Evolutionary conservation across 2,888 invertebrate species (phyloP), one percentile per base, ranked within the genome.

Genomic region (Chydorus sphaericus): DNA sequence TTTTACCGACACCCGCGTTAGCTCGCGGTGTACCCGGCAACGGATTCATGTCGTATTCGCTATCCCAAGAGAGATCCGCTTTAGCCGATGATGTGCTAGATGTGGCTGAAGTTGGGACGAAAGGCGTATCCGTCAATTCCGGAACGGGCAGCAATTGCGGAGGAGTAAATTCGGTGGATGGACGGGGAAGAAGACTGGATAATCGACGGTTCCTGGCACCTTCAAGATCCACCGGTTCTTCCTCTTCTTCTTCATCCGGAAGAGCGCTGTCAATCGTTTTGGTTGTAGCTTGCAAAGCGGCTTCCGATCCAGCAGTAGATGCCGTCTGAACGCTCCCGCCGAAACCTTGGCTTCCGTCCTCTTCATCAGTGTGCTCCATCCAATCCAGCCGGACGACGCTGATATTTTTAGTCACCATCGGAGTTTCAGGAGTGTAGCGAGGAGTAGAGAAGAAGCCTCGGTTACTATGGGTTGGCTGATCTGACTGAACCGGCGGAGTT

Each of bases 331-430:
- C 39, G 58, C 51, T 36, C 58, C 60, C 59, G 61, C 62, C 56
- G 63, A 61, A 23, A 63, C 50, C 52, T 54, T 54, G 58, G 50
- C 33, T 59, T 57, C 48, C 20, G 18, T 31, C 28, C 28, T 33
- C 38, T 8, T 37, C 54, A 3, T 54, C 55, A n/a, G 28, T 26
- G 8, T 54, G 30, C 3, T 62, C 70, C 67, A 77, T 77, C 77
- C 77, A 77, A 16, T 77, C 76, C 57, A 74, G 68, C 38, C 53
- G 26, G 29, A 53, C 53, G 4, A 53, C 36, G 20, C 53, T 44
- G 6, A 14, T 7, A 30, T 28, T 33, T 8, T 10, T 2, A 7
- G 44, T 26, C 18, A 14, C 8, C n/a, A 20, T 23, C n/a, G 30
- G 23, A 6, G 51, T 51, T n/a, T 51, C 51, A 8, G 51, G 16